Percentiles rank a stretch among this genome's conserved stretches.
Conservation (phyloP, 2,797 vertebrate species). For the Cuniculus paca region DNA sequence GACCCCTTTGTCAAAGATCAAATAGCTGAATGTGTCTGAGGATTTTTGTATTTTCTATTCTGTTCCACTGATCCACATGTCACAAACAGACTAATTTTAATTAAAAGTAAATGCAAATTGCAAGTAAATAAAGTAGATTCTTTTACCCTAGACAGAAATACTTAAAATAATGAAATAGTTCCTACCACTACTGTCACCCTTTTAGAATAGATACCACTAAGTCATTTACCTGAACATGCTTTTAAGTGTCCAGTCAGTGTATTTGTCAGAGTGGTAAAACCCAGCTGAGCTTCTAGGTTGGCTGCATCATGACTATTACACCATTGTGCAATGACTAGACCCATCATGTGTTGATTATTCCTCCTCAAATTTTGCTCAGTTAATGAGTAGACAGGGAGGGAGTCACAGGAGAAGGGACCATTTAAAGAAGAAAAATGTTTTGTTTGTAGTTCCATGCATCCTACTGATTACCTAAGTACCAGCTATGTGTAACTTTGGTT, state of each 20-base stretch:
- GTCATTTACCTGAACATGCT: not conserved
- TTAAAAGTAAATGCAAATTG: not conserved
- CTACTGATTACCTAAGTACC: not conserved
- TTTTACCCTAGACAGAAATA: constrained; percentile 13
- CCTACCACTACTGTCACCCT: not conserved
- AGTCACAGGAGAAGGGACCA: not conserved
- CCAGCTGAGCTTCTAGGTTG: not conserved
- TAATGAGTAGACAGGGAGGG: not conserved
- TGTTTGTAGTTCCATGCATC: constrained; percentile 13
- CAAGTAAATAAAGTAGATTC: not conserved
- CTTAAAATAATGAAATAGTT: not conserved
- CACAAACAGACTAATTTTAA: not conserved
- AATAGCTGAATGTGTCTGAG: not conserved
- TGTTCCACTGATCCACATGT: not conserved
- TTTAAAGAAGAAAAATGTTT: not conserved
- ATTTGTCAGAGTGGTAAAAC: constrained; percentile 9
- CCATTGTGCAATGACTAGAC: not conserved
- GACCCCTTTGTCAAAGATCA: not conserved
- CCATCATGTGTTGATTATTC: not conserved
- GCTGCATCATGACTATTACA: not conserved
- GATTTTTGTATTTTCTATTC: not conserved
- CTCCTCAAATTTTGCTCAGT: not conserved
- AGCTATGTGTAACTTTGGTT: not conserved
- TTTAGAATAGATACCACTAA: not conserved
- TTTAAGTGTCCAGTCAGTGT: not conserved